phyloP scores from a whole-genome alignment of 2,113 vertebrate species.

The Pachyramphus minor region DNA sequence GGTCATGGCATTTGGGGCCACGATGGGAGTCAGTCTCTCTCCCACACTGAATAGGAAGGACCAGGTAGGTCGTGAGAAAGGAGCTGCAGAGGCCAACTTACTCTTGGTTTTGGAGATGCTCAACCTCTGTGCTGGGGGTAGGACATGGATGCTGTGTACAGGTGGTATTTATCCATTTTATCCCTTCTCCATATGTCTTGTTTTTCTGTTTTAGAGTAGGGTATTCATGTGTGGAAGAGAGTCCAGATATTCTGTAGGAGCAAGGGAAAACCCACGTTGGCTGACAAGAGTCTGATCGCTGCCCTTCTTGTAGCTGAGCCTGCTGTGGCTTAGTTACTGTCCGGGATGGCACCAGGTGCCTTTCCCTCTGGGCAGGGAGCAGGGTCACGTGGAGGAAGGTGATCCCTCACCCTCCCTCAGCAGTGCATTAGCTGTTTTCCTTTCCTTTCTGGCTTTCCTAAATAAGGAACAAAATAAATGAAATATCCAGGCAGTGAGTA shows the following conservation, averaged over 20 bases:
- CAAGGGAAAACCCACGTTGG: background rate
- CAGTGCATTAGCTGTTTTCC: background rate
- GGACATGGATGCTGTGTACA: rapidly evolving
- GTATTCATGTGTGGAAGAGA: background rate
- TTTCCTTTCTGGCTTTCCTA: background rate
- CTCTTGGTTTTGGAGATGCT: background rate
- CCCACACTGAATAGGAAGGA: background rate
- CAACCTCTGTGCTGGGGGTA: rapidly evolving
- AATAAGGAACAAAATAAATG: background rate
- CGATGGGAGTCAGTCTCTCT: background rate
- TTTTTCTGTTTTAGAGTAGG: background rate
- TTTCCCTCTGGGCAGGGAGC: background rate
- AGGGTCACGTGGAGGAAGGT: rapidly evolving
- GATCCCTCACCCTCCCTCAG: background rate
- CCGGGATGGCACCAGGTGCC: rapidly evolving
- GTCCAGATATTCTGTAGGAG: background rate
- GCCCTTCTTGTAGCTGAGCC: background rate
- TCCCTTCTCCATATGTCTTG: background rate
- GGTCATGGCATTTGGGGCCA: rapidly evolving
- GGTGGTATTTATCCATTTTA: background rate
- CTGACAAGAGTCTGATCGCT: background rate
- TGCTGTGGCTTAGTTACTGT: background rate
- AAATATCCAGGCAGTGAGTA: background rate
- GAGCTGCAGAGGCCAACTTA: background rate
- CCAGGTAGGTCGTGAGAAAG: background rate